Percentiles rank a stretch among this genome's conserved stretches.
These are phyloP conservation scores for Ephestia elutella DNA, from an alignment of 1,140 invertebrate species.

Conservation along the genomic window DNA sequence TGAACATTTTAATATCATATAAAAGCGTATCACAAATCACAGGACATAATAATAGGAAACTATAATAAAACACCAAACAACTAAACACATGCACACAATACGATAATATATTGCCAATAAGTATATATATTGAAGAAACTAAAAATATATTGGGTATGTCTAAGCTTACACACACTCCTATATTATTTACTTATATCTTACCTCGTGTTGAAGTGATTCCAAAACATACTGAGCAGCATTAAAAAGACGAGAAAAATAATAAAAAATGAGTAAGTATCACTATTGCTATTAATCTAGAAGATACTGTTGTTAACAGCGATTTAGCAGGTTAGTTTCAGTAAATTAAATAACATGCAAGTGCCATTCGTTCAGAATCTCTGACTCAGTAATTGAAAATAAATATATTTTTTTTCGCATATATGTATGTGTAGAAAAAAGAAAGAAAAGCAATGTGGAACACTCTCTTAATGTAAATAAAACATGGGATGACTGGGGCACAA, in stretches of 20 bases:
- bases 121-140: constrained; percentile 26
- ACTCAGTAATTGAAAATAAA: constrained; percentile 16
- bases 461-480: constrained; percentile 69
- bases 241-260: constrained; percentile 70
- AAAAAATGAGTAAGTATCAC: constrained; percentile 61
- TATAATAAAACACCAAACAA: constrained; percentile 32
- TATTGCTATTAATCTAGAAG: constrained; percentile 51
- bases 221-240: constrained; percentile 93
- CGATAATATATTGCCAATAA: constrained; percentile 39
- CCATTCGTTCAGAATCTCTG: constrained; percentile 23
- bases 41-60: constrained; percentile 62
- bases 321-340: constrained; percentile 17
- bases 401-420: constrained; percentile 11
- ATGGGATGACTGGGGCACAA: constrained; percentile 83
- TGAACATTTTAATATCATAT: constrained; percentile 19
- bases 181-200: constrained; percentile 80
- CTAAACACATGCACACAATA: constrained; percentile 45
- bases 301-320: constrained; percentile 34
- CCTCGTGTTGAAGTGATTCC: constrained; percentile 98
- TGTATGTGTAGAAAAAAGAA: constrained; percentile 44
- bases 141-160: constrained; percentile 8
- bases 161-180: constrained; percentile 47
- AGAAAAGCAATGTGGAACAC: constrained; percentile 53
- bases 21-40: constrained; percentile 72
- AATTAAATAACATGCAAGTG: constrained; percentile 54